Conservation (phyloP, 2,113 vertebrate species). For the Semicossyphus pulcher region DNA sequence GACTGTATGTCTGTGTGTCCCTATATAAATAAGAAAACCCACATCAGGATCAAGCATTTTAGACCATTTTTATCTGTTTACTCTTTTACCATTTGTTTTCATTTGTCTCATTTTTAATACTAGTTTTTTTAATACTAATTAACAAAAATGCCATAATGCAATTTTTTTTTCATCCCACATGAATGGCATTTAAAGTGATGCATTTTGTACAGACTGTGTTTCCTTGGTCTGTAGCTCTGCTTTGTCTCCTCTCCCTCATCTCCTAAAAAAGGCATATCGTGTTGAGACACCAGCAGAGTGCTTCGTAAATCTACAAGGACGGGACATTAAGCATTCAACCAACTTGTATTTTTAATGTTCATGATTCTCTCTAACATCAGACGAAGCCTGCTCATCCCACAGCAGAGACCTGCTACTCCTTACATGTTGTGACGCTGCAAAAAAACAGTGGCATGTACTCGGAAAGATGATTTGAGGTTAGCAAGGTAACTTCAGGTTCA, state of each 20-base stretch:
- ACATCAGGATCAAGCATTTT: too few species aligned
- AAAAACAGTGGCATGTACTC: neutral
- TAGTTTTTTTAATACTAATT: neutral
- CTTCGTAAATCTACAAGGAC: conserved; percentile 1
- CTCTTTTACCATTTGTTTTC: neutral
- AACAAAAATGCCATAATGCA: neutral
- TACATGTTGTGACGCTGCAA: neutral
- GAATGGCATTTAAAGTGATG: neutral
- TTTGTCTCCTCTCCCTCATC: neutral
- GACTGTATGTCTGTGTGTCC: too few species aligned
- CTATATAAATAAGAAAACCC: too few species aligned
- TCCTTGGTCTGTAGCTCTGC: neutral
- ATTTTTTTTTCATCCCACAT: neutral
- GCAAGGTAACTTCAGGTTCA: neutral
- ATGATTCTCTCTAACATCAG: conserved; percentile 5
- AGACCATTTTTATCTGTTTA: too few species aligned
- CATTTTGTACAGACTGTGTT: neutral
- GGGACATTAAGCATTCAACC: conserved; percentile 27
- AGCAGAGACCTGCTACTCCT: neutral
- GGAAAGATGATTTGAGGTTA: neutral
- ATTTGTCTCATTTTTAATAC: neutral
- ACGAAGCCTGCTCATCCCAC: neutral
- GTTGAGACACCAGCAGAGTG: conserved; percentile 14
- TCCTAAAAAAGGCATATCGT: neutral
- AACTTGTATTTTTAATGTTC: conserved; percentile 11